Base-by-base conservation (phyloP, 2,797 vertebrate genomes). In the Labeo calbasu region DNA sequence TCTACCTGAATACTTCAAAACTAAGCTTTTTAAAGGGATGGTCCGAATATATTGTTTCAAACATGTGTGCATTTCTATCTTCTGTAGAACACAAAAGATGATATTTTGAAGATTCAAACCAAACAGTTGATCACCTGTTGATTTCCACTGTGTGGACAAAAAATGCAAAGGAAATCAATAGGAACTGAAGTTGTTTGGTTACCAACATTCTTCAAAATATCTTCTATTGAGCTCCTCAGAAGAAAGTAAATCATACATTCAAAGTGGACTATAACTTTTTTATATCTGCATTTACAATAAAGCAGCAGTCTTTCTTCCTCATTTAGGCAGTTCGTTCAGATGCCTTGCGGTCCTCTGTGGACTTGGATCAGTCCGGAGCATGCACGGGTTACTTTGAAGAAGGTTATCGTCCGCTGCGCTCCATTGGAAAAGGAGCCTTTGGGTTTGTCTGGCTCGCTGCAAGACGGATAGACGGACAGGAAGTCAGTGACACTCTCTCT, bases 391-490 rank as follows among this genome's bases (percentile, higher is more conserved):
- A 95, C 40, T 99, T 98, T 65, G 93, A 92, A 55, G 92, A 94
- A 69, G 94, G 96, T 83, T 99, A 99, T 81, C 92, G 89, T 89
- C 97, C 96, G 0, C 72, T 97, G 57, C 92, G 88, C 77, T 95
- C 96, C 1, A 89, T 99, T 43, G 97, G 98, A 66, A 98, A 96
- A 81, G 98, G 98, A 61, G 96, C 97, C 25, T 99, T 98, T 53
- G 97, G 98, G 66, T 98, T 97, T 83, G 97, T 99, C 82, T 99
- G 97, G 97, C 97, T 94, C 13, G 96, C 97, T 10, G 77, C 91
- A 81, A 82, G 93, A 77, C 96, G 94, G 87, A 87, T 88, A 1
- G 89, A 95, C 61, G 91, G 93, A 32, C 92, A 94, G 86, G 96
- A 99, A 94, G 97, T 99, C 46, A 84, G 87, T 53, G 43, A 79